Percentiles rank a stretch among this genome's conserved stretches.
Evolutionary conservation across 2,797 vertebrate genomes (phyloP).

Genomic region (Austrolebias charrua): DNA sequence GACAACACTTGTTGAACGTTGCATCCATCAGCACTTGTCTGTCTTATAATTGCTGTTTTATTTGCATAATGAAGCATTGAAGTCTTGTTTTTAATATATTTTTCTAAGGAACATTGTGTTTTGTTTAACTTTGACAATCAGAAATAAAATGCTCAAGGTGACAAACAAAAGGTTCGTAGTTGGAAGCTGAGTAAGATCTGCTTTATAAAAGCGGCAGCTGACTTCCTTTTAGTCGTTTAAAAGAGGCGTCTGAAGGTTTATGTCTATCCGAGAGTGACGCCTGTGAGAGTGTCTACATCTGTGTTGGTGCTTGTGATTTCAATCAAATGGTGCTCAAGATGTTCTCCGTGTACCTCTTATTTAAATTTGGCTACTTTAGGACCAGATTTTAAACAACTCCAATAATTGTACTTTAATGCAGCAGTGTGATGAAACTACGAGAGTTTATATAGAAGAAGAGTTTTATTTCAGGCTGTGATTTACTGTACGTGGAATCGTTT

Average conservation of each 20-base stretch:
- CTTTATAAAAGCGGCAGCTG: slow-evolving; percentile 48
- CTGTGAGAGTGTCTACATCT: slow-evolving; percentile 10
- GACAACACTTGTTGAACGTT: slow-evolving; percentile 1
- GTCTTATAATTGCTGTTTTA: slow-evolving; percentile 27
- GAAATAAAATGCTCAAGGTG: slow-evolving; percentile 25
- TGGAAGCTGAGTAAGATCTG: slow-evolving; percentile 15
- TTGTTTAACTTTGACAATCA: slow-evolving; percentile 72
- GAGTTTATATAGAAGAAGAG: slow-evolving; percentile 11
- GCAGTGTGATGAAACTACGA: neutral
- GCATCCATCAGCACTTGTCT: slow-evolving; percentile 20
- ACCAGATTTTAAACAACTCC: slow-evolving; percentile 2
- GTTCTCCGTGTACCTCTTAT: slow-evolving; percentile 15
- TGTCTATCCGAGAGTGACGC: slow-evolving; percentile 1
- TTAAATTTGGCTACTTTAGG: slow-evolving; percentile 16
- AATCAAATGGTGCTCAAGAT: slow-evolving; percentile 23
- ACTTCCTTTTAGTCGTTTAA: slow-evolving; percentile 19
- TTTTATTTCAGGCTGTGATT: slow-evolving; percentile 13
- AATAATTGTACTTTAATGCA: slow-evolving; percentile 4
- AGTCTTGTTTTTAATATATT: slow-evolving; percentile 56
- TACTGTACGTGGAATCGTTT: slow-evolving; percentile 30
- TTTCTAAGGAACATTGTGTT: slow-evolving; percentile 39
- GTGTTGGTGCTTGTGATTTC: slow-evolving; percentile 19
- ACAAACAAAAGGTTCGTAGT: slow-evolving; percentile 7
- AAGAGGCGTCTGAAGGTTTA: slow-evolving; percentile 26
- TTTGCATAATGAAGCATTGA: slow-evolving; percentile 39